These are phyloP conservation scores for Scophthalmus maximus DNA, from an alignment of 2,113 vertebrate genomes.

Conservation along the genomic window DNA sequence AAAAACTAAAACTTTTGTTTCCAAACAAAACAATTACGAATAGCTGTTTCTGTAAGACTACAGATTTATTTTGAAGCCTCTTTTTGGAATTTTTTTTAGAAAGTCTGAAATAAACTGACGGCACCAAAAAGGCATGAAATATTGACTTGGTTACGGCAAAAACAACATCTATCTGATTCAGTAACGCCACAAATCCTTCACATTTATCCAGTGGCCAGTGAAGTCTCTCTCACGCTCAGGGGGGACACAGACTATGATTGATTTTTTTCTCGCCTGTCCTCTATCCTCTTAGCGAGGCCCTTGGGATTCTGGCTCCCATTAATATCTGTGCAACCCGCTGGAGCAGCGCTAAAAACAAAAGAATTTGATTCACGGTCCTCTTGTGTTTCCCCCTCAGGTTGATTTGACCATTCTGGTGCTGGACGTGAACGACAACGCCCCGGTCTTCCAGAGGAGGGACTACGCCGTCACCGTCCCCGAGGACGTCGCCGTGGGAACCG, in stretches of 20 bases:
- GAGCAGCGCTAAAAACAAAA: slow-evolving; percentile 7
- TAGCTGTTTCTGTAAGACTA: too few relatives aligned
- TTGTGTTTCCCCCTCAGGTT: slow-evolving; percentile 69
- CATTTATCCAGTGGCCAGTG: neutral
- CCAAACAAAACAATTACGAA: too few relatives aligned
- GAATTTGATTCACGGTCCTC: neutral
- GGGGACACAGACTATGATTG: slow-evolving; percentile 5
- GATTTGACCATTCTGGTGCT: slow-evolving; percentile 92
- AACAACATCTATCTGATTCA: slow-evolving; percentile 5
- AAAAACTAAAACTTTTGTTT: neutral
- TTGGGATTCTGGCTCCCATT: slow-evolving; percentile 15
- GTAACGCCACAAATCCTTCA: neutral
- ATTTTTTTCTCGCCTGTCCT: slow-evolving; percentile 26
- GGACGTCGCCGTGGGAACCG: slow-evolving; percentile 89
- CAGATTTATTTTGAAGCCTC: too few relatives aligned
- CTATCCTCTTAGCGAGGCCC: slow-evolving; percentile 18
- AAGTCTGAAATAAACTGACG: neutral
- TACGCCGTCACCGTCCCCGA: slow-evolving; percentile 91
- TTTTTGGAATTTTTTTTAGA: too few relatives aligned
- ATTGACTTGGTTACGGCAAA: neutral
- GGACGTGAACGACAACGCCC: slow-evolving; percentile 97
- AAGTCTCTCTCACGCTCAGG: neutral
- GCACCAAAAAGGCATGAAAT: neutral
- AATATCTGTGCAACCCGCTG: neutral
- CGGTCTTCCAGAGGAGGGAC: slow-evolving; percentile 93